These are phyloP conservation scores for Musca domestica DNA, from an alignment of 1,140 invertebrate genomes.

Conservation along the genomic window DNA sequence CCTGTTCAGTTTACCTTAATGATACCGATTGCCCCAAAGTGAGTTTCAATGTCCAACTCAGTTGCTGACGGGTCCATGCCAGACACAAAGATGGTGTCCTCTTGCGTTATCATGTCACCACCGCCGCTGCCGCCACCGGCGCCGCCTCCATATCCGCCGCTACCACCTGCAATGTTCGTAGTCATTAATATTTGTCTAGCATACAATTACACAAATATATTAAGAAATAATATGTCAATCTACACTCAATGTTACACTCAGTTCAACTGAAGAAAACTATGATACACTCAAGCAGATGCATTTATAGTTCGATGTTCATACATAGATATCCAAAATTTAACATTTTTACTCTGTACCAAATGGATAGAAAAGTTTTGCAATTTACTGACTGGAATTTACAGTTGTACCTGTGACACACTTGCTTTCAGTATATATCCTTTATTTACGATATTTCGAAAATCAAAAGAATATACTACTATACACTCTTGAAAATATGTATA, in stretches of 20 bases:
- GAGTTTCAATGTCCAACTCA: slow-evolving; percentile 83
- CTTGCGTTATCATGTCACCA: slow-evolving; percentile 79
- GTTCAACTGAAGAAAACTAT: slow-evolving; percentile 5
- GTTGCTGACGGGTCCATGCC: slow-evolving; percentile 82
- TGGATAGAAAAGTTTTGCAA: slow-evolving; percentile 40
- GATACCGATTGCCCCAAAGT: slow-evolving; percentile 95
- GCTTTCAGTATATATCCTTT: no score
- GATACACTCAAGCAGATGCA: slow-evolving; percentile 7
- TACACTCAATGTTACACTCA: not conserved
- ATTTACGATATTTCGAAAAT: no score
- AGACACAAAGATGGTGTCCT: slow-evolving; percentile 94
- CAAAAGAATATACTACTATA: no score
- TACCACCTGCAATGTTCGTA: slow-evolving; percentile 17
- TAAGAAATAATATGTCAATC: not conserved
- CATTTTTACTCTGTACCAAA: slow-evolving; percentile 39
- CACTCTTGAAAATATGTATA: no score
- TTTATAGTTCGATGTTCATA: no score
- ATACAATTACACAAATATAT: not conserved
- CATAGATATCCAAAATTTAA: slow-evolving; percentile 9
- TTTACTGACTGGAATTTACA: slow-evolving; percentile 47
- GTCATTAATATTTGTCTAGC: slow-evolving; percentile 4
- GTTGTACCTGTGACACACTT: slow-evolving; percentile 27
- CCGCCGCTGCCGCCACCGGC: slow-evolving; percentile 58
- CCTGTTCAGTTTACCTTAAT: slow-evolving; percentile 97
- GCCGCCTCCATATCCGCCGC: slow-evolving; percentile 49